Base-by-base conservation (phyloP, 2,888 invertebrate species). In the Nymphalis polychloros region DNA sequence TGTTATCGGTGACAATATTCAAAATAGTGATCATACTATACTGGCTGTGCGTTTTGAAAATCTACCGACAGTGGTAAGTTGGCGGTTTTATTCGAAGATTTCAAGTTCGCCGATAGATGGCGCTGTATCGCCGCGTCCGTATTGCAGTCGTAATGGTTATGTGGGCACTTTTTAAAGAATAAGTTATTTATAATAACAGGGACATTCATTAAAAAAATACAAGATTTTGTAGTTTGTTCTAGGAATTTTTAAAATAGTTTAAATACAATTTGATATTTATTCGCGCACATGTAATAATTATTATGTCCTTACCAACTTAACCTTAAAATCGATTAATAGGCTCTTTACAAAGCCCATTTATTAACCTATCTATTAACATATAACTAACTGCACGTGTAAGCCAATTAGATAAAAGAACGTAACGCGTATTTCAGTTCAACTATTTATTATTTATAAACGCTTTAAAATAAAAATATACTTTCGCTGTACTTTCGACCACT, bases 141-240 rank as follows among this genome's bases (percentile, higher is more conserved):
- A 86, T 85, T 90, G 90, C 90, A 88, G 88, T 82, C 83, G 80
- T 84, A 67, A 84, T 81, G 72, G 73, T 72, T 73, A 68, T 72
- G 70, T 71, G 60, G 64, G 47, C 16, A 61, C 67, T 66, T 66
- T 68, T 70, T 81, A 79, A 81, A 80, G 80, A 78, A 60, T 53
- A 31, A 31, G 27, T 50, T 52, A 35, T 80, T 82, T 69, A 74
- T 75, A 72, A 74, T 71, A 72, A 74, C 67, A 71, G 64, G n/a
- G 19, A 20, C 0, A 20, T 41, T 27, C n/a, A 31, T 19, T 5
- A 16, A 31, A 31, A 23, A 55, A 17, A 23, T 52, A 23, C 23
- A 27, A 23, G 6, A 5, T 6, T 10, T 6, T 27, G 5, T 5
- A 16, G 41, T 41, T 41, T 13, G 3, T 41, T 13, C 41, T 41